These are phyloP conservation scores for Bombylius major DNA, from an alignment of 2,888 invertebrate species.

Conservation along the genomic window DNA sequence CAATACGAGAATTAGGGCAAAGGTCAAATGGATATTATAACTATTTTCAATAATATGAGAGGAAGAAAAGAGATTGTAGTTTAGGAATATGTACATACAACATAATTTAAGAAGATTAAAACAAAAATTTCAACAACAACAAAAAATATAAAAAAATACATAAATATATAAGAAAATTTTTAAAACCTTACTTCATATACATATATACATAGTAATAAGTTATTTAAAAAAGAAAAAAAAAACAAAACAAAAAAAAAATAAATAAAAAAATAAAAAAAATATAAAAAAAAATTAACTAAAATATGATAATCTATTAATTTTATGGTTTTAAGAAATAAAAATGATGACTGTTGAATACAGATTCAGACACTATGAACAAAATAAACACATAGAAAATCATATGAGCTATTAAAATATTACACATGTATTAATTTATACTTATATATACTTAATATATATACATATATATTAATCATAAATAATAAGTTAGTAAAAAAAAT, in stretches of 20 bases:
- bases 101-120: too few species aligned
- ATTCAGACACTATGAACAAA: too few species aligned
- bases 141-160: neutral
- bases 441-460: neutral
- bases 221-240: neutral
- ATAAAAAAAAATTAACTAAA: too few species aligned
- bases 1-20: slow-evolving; percentile 39
- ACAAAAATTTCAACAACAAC: too few species aligned
- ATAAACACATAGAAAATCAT: neutral
- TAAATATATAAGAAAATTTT: neutral
- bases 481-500: neutral
- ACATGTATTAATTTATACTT: neutral
- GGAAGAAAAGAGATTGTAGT: too few species aligned
- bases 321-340: too few species aligned
- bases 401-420: neutral
- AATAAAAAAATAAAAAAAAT: too few species aligned
- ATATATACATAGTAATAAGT: neutral
- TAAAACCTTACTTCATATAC: slow-evolving; percentile 1
- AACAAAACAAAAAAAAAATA: neutral
- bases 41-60: slow-evolving; percentile 39
- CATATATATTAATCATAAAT: neutral
- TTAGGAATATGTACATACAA: too few species aligned
- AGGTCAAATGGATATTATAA: slow-evolving; percentile 42
- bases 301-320: too few species aligned
- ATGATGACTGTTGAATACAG: too few species aligned